Conservation (phyloP, 2,113 vertebrate species). For the Penelope pileata region DNA sequence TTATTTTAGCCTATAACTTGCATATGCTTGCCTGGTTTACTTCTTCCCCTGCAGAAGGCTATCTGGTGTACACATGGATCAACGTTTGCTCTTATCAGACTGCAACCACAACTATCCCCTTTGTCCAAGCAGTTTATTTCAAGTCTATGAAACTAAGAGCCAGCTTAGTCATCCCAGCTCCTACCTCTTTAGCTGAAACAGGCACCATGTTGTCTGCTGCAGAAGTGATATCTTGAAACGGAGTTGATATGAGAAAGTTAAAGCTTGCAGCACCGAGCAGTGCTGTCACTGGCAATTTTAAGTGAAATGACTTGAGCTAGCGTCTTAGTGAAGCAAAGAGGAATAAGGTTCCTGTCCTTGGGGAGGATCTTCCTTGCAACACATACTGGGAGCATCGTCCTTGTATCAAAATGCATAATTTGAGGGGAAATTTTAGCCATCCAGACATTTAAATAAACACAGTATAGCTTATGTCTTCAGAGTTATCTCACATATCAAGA, state of each 20-base stretch:
- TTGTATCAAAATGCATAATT: neutral
- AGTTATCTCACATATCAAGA: neutral
- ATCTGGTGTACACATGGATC: neutral
- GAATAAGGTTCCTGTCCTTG: neutral
- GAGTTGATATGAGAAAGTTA: neutral
- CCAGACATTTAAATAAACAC: neutral
- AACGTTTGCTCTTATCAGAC: neutral
- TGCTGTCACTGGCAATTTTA: neutral
- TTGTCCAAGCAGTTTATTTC: conserved; percentile 33
- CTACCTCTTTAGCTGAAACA: neutral
- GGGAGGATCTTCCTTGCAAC: neutral
- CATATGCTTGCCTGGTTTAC: neutral
- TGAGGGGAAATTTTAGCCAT: neutral
- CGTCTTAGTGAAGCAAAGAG: neutral
- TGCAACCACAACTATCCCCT: neutral
- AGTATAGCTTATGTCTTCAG: neutral
- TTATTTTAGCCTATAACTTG: neutral
- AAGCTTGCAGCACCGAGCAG: neutral
- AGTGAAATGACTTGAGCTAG: neutral
- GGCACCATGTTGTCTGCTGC: neutral
- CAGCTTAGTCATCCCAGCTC: neutral
- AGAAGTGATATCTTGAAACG: neutral
- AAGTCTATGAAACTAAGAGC: conserved; percentile 13
- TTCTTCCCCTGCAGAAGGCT: neutral
- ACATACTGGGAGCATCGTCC: neutral